Conservation (phyloP, 2,113 vertebrate species). For the Ceyx margarethae region DNA sequence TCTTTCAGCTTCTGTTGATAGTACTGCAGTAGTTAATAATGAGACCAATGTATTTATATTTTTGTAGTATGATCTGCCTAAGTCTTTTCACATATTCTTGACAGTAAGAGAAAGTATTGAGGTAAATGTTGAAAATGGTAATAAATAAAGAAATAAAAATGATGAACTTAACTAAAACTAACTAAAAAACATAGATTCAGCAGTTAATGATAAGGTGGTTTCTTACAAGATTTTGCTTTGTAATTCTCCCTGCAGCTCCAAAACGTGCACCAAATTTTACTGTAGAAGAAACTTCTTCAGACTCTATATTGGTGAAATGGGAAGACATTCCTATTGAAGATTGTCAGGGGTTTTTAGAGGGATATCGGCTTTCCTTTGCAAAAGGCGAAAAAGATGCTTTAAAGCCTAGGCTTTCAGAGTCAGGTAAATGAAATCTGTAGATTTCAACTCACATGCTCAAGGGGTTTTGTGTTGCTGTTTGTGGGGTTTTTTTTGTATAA, state of each 20-base stretch:
- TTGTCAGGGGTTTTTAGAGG: conserved; percentile 76
- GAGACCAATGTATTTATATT: background rate
- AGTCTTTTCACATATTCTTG: background rate
- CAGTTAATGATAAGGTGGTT: background rate
- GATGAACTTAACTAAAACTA: background rate
- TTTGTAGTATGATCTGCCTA: background rate
- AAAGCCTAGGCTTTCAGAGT: conserved; percentile 54
- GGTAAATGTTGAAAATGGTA: background rate
- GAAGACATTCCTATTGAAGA: conserved; percentile 76
- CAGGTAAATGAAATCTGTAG: conserved; percentile 59
- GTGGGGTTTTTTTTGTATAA: no score
- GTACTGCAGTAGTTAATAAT: background rate
- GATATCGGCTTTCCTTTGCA: conserved; percentile 77
- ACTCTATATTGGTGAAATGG: conserved; percentile 79
- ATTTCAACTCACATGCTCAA: background rate
- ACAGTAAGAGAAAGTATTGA: background rate
- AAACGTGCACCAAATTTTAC: conserved; percentile 73
- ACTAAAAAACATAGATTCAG: background rate
- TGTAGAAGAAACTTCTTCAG: conserved; percentile 76
- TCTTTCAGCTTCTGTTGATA: background rate
- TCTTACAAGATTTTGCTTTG: background rate
- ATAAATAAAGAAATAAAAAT: no score
- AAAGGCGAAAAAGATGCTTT: conserved; percentile 77
- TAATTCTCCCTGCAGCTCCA: conserved; percentile 65
- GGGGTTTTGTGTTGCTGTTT: background rate